Evolutionary conservation across 2,888 invertebrate genomes (phyloP), one percentile per base, ranked within the genome.

Genomic region (Mamestra brassicae): DNA sequence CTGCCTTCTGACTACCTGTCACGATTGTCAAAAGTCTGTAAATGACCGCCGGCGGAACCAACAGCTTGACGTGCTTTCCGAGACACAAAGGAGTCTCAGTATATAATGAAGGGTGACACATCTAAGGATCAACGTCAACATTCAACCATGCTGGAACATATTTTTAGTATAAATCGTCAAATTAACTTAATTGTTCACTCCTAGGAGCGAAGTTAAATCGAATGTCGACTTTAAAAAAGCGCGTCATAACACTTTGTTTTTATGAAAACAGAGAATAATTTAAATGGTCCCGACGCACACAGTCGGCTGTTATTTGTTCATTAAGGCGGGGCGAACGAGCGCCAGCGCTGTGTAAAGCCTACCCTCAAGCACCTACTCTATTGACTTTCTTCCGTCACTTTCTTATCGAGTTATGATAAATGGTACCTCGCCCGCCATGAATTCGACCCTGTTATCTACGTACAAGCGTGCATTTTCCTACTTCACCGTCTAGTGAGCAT

Each of bases 351-450:
- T 91, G 91, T 90, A 91, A 92, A 93, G 93, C 94, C 94, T 94
- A 94, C 95, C 95, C 94, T 93, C 93, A 87, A 95, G 94, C 95
- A 94, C 95, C 95, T 94, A 94, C 93, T 95, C 94, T 95, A 95
- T 95, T 96, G 96, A 95, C 96, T 96, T 95, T 96, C 96, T 96
- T 96, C 95, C 95, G 95, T 93, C 95, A 95, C 94, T 95, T 95
- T 95, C 95, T 95, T 95, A 95, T 95, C 93, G 91, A 94, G 95
- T 95, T 95, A 96, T 95, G 95, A 95, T 94, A 95, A 95, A 95
- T 94, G 93, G 89, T 85, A 76, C 66, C 36, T 45, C 55, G 62
- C 63, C 73, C 89, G 87, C 80, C n/a, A 81, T 64, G 90, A 92
- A 92, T 78, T 69, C 74, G 79, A 90, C 92, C 80, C 78, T 94